Percentiles rank a stretch among this genome's conserved stretches.
Conservation (phyloP, 92 coral and sea anemone genomes). For the Epizoanthus rinbou region DNA sequence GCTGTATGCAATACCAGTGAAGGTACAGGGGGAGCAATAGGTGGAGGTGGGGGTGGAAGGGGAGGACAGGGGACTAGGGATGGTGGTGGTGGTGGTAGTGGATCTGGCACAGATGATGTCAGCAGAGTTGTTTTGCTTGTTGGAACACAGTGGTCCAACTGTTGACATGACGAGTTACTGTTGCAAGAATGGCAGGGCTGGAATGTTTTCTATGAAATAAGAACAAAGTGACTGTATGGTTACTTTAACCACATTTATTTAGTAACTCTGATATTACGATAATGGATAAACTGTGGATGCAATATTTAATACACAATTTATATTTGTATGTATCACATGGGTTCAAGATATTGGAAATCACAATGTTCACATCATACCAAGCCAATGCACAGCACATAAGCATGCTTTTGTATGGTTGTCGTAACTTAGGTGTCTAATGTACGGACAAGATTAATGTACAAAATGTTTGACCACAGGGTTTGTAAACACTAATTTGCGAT, state of each 20-base stretch:
- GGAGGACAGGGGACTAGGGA: not conserved
- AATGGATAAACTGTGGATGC: too few species aligned
- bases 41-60: slow-evolving; percentile 66
- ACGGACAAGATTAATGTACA: too few species aligned
- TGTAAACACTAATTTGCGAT: too few species aligned
- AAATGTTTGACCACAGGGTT: too few species aligned
- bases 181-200: not conserved
- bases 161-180: not conserved
- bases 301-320: too few species aligned
- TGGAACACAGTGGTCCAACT: not conserved
- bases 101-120: not conserved
- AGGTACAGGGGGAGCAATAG: slow-evolving; percentile 74
- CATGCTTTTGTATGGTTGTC: too few species aligned
- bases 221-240: not conserved
- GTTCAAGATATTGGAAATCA: too few species aligned
- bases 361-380: too few species aligned
- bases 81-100: not conserved
- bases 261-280: not conserved
- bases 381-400: too few species aligned
- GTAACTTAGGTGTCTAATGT: too few species aligned
- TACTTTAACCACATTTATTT: not conserved
- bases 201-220: not conserved
- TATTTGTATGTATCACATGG: too few species aligned
- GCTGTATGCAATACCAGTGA: slow-evolving; percentile 39
- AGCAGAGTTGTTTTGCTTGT: not conserved